Conservation (phyloP, 2,888 invertebrate species). For the Lochmaea capreae region DNA sequence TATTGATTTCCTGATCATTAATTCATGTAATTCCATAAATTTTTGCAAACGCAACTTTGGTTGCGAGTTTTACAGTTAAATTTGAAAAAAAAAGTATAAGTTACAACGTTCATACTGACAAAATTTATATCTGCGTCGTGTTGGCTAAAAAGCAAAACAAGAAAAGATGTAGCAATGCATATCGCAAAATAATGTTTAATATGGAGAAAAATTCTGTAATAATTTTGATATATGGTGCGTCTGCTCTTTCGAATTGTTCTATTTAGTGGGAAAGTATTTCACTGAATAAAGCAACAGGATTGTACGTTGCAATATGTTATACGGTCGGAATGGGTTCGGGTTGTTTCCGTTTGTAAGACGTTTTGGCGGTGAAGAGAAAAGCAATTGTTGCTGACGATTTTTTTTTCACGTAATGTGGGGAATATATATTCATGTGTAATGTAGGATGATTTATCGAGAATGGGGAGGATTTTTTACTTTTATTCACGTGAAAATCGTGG, state of each 20-base stretch:
- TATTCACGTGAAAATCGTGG: too few relatives aligned
- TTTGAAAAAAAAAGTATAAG: not conserved
- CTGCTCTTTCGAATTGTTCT: constrained; percentile 36
- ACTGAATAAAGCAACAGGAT: constrained; percentile 36
- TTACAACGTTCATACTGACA: not conserved
- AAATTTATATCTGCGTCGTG: constrained; percentile 21
- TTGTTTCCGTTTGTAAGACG: constrained; percentile 15
- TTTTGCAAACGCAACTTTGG: too few relatives aligned
- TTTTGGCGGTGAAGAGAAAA: constrained; percentile 51
- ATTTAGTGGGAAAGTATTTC: constrained; percentile 36
- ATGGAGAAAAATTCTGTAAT: constrained; percentile 41
- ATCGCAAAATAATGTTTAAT: constrained; percentile 41
- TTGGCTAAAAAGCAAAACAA: constrained; percentile 19
- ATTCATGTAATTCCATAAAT: too few relatives aligned
- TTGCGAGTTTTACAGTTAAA: too few relatives aligned
- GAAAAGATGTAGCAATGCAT: constrained; percentile 34
- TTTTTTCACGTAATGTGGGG: constrained; percentile 39
- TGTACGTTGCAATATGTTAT: constrained; percentile 20
- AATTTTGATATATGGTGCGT: constrained; percentile 36
- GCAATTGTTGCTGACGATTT: constrained; percentile 51
- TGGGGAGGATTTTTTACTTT: not conserved
- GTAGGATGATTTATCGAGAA: not conserved
- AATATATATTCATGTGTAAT: not conserved
- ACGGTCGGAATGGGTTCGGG: constrained; percentile 13
- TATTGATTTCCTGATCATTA: too few relatives aligned